A percentile compares a stretch with the other conserved stretches of the same genome.
Evolutionary conservation across 2,113 vertebrate species (phyloP).

Genomic region (Morone chrysops): DNA sequence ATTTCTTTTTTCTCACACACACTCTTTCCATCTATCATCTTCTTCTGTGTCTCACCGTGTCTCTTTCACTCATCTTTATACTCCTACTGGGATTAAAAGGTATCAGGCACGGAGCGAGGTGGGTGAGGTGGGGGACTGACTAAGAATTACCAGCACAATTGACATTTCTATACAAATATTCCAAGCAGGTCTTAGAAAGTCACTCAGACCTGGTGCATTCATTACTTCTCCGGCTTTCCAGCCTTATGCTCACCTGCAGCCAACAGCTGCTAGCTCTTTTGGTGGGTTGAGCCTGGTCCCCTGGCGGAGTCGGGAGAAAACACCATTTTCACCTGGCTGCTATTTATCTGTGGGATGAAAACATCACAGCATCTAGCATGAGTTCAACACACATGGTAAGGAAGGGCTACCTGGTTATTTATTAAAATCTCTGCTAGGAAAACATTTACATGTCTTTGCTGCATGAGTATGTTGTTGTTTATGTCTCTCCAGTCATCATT

Average conservation of each 20-base stretch:
- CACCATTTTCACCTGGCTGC: conserved; percentile 69
- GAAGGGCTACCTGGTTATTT: conserved; percentile 65
- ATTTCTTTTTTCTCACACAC: conserved; percentile 8
- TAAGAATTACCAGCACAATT: conserved; percentile 33
- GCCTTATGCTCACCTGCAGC: conserved; percentile 66
- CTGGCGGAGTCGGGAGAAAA: conserved; percentile 60
- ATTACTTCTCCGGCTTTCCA: conserved; percentile 60
- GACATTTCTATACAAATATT: conserved; percentile 63
- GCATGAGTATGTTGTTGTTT: conserved; percentile 41
- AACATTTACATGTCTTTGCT: conserved; percentile 58
- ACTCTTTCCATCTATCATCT: conserved; percentile 16
- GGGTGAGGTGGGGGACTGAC: conserved; percentile 9
- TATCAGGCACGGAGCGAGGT: conserved; percentile 37
- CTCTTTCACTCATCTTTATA: conserved; percentile 29
- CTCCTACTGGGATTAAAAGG: conserved; percentile 57
- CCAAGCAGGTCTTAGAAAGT: conserved; percentile 65
- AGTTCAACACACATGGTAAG: conserved; percentile 66
- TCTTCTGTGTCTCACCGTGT: conserved; percentile 16
- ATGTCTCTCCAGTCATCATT: conserved; percentile 14
- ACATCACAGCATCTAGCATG: conserved; percentile 70
- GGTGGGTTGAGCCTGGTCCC: conserved; percentile 60
- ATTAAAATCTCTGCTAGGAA: conserved; percentile 50
- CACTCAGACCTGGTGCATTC: conserved; percentile 49
- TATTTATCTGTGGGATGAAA: conserved; percentile 76
- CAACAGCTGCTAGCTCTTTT: conserved; percentile 72